Base-by-base conservation (phyloP, 2,797 vertebrate species). In the Sebastolobus altivelis region DNA sequence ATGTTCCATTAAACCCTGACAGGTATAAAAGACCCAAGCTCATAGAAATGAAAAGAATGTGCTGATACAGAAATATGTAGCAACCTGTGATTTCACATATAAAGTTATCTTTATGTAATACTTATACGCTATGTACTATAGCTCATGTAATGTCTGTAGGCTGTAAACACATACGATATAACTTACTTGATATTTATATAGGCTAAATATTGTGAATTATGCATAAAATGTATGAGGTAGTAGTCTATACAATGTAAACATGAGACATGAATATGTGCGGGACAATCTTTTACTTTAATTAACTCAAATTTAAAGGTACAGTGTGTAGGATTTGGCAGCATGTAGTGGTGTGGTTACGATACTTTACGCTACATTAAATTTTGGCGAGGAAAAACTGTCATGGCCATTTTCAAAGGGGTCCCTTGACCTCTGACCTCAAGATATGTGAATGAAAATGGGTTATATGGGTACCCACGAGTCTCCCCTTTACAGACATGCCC, bases 21-120 rank as follows among this genome's bases (percentile, higher is more conserved):
- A 65, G 11, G 25, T 33, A 29, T 52, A 55, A 72, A 62, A 58
- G 33, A 25, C 9, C 2, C 4, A 3, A 59, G 54, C 49, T 77
- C 25, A 72, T 1, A 67, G 37, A 66, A 82, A 72, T 78, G 56
- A 60, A 70, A 76, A 75, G 33, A 87, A 83, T 83, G 66, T 65
- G 35, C 54, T 55, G 54, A 55, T 20, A n/a, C 40, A 54, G 16
- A 76, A 54, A 65, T 59, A 55, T 40, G 33, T n/a, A 49, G 56
- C 52, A 72, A 65, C 27, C 40, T 16, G 12, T 12, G 31, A 38
- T 6, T 58, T 33, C 33, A 35, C 31, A 22, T 18, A 62, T 58
- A 54, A 37, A 43, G 2, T 8, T 33, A 72, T 65, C 18, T 31
- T 11, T 35, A 59, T 33, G 16, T n/a, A 65, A 22, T 38, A 68